Percentiles rank a stretch among this genome's conserved stretches.
Conservation (phyloP, 2,888 invertebrate genomes). For the Spicauda simplicius region DNA sequence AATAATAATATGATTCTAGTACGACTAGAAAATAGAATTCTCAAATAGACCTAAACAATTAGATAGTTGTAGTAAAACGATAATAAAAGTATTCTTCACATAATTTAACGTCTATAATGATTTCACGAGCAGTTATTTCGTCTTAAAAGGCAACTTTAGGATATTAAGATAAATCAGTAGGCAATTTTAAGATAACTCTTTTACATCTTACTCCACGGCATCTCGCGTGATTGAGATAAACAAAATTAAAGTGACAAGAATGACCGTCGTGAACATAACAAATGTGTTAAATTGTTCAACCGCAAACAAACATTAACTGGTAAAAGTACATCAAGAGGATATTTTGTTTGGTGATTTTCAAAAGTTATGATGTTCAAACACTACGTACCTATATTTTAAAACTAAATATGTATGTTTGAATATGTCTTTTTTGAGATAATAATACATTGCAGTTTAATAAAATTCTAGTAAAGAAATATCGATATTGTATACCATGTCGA, state of each 20-base stretch:
- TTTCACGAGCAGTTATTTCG: neutral
- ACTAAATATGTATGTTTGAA: too few species aligned
- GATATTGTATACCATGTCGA: too few species aligned
- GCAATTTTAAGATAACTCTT: neutral
- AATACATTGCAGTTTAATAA: too few species aligned
- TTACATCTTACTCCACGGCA: slow-evolving; percentile 6
- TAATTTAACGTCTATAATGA: neutral
- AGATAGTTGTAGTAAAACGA: neutral
- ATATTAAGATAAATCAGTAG: slow-evolving; percentile 13
- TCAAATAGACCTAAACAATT: too few species aligned
- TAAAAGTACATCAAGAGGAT: slow-evolving; percentile 32
- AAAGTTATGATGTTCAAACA: slow-evolving; percentile 28
- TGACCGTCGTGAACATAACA: slow-evolving; percentile 28
- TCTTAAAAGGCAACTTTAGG: neutral
- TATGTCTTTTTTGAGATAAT: too few species aligned
- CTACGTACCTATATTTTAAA: slow-evolving; percentile 2
- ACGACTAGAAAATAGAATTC: too few species aligned
- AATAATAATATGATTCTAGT: too few species aligned
- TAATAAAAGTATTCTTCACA: neutral
- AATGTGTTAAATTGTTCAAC: slow-evolving; percentile 33
- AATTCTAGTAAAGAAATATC: too few species aligned
- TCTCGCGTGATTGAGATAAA: slow-evolving; percentile 21
- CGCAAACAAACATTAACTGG: slow-evolving; percentile 31
- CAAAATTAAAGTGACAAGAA: slow-evolving; percentile 33
- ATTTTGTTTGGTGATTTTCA: slow-evolving; percentile 28